Evolutionary conservation across 1,140 invertebrate genomes (phyloP).

Genomic region (Pteromalus puparum): DNA sequence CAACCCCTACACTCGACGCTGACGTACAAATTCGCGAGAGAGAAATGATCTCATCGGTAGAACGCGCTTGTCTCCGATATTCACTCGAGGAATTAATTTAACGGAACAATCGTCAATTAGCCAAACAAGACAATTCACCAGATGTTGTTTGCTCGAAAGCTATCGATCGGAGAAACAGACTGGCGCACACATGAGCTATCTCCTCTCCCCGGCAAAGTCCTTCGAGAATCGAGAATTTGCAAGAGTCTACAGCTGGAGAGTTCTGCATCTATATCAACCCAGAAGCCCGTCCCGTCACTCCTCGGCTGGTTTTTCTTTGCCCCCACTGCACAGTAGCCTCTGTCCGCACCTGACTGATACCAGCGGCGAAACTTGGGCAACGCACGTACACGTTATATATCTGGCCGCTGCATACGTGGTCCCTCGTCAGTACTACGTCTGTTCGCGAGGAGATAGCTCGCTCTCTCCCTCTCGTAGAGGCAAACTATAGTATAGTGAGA

Average conservation of each 20-base stretch:
- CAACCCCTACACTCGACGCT: no score
- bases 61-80: no score
- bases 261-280: constrained; percentile 6
- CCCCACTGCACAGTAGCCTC: neutral
- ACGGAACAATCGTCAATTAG: neutral
- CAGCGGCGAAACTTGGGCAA: neutral
- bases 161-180: neutral
- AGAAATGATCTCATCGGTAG: neutral
- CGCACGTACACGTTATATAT: neutral
- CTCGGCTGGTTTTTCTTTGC: constrained; percentile 17
- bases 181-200: neutral
- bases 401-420: neutral
- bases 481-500: neutral
- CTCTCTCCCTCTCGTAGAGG: neutral
- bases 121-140: neutral
- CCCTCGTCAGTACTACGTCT: constrained; percentile 25
- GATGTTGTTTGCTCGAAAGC: neutral
- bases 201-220: neutral
- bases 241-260: neutral
- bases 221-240: neutral
- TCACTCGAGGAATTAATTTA: neutral
- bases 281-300: neutral
- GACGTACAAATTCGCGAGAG: neutral
- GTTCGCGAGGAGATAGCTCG: constrained; percentile 17
- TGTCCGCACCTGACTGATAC: constrained; percentile 6